Evolutionary conservation across 2,113 vertebrate species (phyloP).

Genomic region (Heliornis fulica): DNA sequence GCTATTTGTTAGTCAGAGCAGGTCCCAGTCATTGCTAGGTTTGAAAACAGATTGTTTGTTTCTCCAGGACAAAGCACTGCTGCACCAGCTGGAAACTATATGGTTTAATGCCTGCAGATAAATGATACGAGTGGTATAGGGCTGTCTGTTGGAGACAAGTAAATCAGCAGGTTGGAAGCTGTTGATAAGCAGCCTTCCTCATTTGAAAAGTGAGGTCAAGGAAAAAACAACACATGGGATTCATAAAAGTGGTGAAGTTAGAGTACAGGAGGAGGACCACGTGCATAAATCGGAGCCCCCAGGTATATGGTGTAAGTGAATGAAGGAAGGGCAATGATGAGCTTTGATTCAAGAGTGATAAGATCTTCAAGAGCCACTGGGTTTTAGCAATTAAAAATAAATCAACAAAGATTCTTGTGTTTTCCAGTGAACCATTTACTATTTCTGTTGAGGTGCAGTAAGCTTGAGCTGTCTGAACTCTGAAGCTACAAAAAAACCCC

Average conservation of each 20-base stretch:
- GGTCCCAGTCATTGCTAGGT: neutral
- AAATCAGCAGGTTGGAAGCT: slow-evolving; percentile 15
- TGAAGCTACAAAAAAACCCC: neutral
- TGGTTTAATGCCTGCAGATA: slow-evolving; percentile 23
- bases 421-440: neutral
- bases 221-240: neutral
- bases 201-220: neutral
- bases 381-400: neutral
- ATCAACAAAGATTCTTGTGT: neutral
- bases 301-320: neutral
- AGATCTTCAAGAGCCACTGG: neutral
- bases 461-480: neutral
- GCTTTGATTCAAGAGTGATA: neutral
- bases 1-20: slow-evolving; percentile 21
- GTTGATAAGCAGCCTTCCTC: neutral
- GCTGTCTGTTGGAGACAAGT: neutral
- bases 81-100: neutral
- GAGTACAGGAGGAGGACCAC: neutral
- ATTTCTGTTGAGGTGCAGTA: neutral
- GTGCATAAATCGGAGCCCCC: neutral
- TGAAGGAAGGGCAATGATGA: neutral
- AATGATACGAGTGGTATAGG: neutral
- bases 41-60: slow-evolving; percentile 4
- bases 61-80: neutral
- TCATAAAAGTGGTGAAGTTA: neutral